Evolutionary conservation across 2,888 invertebrate species (phyloP).

Genomic region (Lomographa bimaculata): DNA sequence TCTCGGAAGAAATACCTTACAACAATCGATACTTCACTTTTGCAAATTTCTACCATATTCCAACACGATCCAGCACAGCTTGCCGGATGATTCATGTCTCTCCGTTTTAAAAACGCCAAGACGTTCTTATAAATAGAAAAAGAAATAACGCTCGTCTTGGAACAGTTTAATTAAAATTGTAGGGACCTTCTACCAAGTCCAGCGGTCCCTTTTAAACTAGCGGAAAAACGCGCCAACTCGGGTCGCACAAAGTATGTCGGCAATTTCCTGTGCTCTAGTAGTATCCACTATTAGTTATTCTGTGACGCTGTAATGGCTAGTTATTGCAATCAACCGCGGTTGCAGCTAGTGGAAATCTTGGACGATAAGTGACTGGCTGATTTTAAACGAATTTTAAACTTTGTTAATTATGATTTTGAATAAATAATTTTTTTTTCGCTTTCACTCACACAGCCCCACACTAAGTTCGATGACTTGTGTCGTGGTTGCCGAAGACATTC

Average conservation of each 20-base stretch:
- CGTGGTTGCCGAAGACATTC: no score
- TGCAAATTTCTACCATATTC: no score
- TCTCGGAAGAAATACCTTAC: no score
- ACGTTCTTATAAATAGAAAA: conserved; percentile 3
- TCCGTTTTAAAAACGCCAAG: conserved; percentile 3
- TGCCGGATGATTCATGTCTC: no score
- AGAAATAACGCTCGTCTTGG: conserved; percentile 17
- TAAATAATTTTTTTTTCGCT: no score
- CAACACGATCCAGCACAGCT: no score
- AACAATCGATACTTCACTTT: no score
- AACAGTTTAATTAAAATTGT: conserved; percentile 23
- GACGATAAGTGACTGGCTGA: conserved; percentile 1
- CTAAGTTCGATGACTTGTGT: no score
- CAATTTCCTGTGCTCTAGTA: conserved; percentile 35
- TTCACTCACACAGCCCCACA: no score
- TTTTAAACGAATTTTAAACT: no score
- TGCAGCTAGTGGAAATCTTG: conserved; percentile 10
- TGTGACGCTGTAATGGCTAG: conserved; percentile 30
- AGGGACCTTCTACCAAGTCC: conserved; percentile 8
- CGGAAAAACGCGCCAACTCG: conserved; percentile 16
- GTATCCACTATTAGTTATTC: no score
- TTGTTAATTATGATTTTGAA: no score
- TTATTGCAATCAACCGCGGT: conserved; percentile 24
- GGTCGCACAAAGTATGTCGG: conserved; percentile 8
- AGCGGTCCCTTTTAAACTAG: conserved; percentile 18